Conservation (phyloP, 2,888 invertebrate species). For the Sphaerophoria rueppellii region DNA sequence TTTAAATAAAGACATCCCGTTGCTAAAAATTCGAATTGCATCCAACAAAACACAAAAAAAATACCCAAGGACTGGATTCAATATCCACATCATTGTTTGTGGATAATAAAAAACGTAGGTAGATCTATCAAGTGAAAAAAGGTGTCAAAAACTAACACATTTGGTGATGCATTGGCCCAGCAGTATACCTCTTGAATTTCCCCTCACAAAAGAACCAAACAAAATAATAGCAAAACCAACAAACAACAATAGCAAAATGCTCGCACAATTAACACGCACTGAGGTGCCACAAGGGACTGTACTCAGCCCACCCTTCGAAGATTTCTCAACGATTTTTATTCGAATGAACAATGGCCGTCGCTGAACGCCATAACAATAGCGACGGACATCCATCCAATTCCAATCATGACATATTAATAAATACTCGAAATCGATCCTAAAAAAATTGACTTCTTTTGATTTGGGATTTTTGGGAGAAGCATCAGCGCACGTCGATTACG, state of each 20-base stretch:
- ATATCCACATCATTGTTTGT: conserved; percentile 42
- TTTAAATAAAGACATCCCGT: conserved; percentile 61
- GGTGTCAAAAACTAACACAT: conserved; percentile 71
- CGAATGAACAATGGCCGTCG: conserved; percentile 53
- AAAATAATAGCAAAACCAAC: conserved; percentile 71
- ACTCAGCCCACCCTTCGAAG: conserved; percentile 47
- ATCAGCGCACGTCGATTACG: conserved; percentile 44
- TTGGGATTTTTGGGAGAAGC: conserved; percentile 6
- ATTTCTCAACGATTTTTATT: not conserved
- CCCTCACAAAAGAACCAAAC: conserved; percentile 34
- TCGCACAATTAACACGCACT: conserved; percentile 65
- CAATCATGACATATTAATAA: conserved; percentile 73
- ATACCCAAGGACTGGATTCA: conserved; percentile 28
- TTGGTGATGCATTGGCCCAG: conserved; percentile 67
- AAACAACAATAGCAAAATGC: conserved; percentile 65
- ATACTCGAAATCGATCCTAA: conserved; percentile 26
- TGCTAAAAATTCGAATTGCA: conserved; percentile 55
- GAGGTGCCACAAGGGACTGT: conserved; percentile 70
- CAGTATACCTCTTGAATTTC: conserved; percentile 41
- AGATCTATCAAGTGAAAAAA: conserved; percentile 64
- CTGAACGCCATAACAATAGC: conserved; percentile 72
- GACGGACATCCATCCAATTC: conserved; percentile 61
- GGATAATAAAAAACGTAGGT: conserved; percentile 54
- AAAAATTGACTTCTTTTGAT: conserved; percentile 20
- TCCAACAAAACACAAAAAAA: conserved; percentile 17